Percentiles rank a stretch among this genome's conserved stretches.
Conservation (phyloP, 2,797 vertebrate genomes). For the Crenuchus spilurus region DNA sequence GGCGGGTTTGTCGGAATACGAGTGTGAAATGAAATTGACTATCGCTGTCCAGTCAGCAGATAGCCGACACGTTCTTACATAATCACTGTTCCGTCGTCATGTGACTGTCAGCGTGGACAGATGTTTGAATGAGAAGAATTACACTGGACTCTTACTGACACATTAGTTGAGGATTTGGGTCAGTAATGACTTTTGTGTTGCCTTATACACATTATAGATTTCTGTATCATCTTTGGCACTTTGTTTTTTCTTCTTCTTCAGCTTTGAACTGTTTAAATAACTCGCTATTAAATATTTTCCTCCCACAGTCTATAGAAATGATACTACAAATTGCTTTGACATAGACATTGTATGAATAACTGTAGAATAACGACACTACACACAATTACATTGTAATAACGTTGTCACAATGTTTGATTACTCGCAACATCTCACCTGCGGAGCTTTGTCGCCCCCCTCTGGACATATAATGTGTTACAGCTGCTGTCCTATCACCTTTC, state of each 20-base stretch:
- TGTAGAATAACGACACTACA: no score
- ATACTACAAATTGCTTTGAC: no score
- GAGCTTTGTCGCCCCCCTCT: background rate
- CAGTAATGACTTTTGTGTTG: background rate
- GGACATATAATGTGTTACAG: background rate
- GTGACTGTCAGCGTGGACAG: conserved; percentile 59
- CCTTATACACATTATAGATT: background rate
- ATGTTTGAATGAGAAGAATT: background rate
- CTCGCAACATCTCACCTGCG: no score
- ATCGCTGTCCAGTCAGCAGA: conserved; percentile 22
- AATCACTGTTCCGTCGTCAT: conserved; percentile 62
- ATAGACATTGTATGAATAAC: no score
- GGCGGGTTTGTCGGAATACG: background rate
- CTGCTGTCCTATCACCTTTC: background rate
- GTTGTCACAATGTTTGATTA: no score
- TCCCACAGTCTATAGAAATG: no score
- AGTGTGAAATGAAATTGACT: background rate
- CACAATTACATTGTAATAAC: no score
- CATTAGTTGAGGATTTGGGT: background rate
- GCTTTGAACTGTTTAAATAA: no score
- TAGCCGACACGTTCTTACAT: conserved; percentile 66
- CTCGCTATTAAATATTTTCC: no score
- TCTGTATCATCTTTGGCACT: no score
- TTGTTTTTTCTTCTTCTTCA: no score
- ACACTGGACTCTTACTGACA: background rate